These are phyloP conservation scores for Syngnathus floridae DNA, from an alignment of 2,113 vertebrate genomes.

Conservation along the genomic window DNA sequence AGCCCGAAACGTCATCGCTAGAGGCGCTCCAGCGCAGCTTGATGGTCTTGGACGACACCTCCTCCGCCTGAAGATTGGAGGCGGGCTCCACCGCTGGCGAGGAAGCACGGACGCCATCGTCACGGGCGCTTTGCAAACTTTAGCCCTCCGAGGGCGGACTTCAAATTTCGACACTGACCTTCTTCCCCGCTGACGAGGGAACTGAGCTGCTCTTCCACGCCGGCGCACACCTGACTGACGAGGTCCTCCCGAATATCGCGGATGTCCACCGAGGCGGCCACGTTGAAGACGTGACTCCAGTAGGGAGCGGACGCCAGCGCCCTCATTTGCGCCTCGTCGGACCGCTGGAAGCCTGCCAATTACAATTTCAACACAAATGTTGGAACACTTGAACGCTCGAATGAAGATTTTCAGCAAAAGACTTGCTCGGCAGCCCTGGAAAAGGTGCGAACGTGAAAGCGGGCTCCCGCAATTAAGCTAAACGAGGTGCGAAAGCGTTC, in stretches of 20 bases:
- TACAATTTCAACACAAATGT: background rate
- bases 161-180: slow-evolving; percentile 67
- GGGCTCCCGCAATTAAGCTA: no score
- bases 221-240: slow-evolving; percentile 81
- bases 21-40: slow-evolving; percentile 83
- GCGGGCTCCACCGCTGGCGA: slow-evolving; percentile 83
- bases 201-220: slow-evolving; percentile 83
- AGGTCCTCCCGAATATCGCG: slow-evolving; percentile 79
- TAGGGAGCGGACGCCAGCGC: slow-evolving; percentile 83
- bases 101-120: background rate
- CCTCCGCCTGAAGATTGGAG: slow-evolving; percentile 78
- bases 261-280: slow-evolving; percentile 80
- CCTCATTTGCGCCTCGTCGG: slow-evolving; percentile 83
- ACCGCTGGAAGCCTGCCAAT: slow-evolving; percentile 80
- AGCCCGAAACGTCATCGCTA: slow-evolving; percentile 79
- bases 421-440: no score
- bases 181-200: slow-evolving; percentile 84
- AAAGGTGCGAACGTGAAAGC: background rate
- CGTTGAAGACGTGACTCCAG: slow-evolving; percentile 76
- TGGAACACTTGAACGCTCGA: background rate
- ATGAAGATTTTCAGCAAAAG: background rate
- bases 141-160: no score
- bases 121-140: no score
- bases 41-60: slow-evolving; percentile 84
- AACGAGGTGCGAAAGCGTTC: background rate